A percentile compares a stretch with the other conserved stretches of the same genome.
Evolutionary conservation across 2,113 vertebrate species (phyloP).

Genomic region (Typhlomys cinereus): DNA sequence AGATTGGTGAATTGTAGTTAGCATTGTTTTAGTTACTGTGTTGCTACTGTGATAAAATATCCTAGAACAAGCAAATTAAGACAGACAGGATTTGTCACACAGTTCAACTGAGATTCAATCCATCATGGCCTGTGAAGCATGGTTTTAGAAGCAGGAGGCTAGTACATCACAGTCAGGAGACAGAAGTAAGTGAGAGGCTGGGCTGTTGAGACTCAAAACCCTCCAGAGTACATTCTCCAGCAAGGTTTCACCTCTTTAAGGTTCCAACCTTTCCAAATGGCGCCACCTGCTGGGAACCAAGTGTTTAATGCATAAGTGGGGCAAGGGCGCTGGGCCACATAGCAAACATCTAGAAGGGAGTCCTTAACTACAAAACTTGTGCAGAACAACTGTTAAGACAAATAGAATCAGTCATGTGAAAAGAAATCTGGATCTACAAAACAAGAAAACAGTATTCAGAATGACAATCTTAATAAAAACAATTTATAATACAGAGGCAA

Average conservation of each 20-base stretch:
- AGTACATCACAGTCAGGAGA: background rate
- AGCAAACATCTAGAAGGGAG: background rate
- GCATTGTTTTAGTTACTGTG: no score
- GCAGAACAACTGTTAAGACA: background rate
- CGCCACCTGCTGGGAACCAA: no score
- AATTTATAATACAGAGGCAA: no score
- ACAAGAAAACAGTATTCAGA: background rate
- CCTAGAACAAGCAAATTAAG: background rate
- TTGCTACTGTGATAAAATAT: no score
- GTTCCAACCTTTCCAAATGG: background rate
- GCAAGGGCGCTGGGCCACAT: background rate
- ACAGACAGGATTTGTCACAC: background rate
- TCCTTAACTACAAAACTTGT: background rate
- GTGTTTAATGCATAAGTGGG: background rate
- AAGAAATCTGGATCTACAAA: background rate
- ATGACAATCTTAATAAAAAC: conserved; percentile 8
- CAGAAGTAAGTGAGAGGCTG: background rate
- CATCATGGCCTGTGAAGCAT: background rate
- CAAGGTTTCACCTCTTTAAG: background rate
- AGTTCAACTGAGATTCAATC: background rate
- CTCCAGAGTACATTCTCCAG: no score
- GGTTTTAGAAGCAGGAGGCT: background rate
- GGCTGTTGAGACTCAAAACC: no score
- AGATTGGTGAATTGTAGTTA: no score
- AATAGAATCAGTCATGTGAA: background rate